phyloP scores from a whole-genome alignment of 2,888 invertebrate species.

The Bugula neritina region DNA sequence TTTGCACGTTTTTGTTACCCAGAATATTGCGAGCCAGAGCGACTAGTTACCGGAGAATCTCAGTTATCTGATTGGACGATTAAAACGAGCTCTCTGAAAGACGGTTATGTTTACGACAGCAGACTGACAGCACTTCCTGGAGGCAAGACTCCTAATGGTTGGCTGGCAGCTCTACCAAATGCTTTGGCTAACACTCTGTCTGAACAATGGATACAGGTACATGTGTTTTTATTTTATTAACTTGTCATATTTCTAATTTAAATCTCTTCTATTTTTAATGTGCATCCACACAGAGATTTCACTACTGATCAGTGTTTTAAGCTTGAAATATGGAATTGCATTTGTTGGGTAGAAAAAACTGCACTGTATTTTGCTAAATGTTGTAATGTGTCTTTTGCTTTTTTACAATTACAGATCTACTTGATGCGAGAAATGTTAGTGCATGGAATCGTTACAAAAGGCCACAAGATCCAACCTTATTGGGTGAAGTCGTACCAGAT shows the following conservation, averaged over 20 bases:
- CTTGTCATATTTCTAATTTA: too few relatives aligned
- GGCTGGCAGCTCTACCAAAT: neutral
- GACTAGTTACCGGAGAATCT: conserved; percentile 7
- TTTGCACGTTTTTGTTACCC: too few relatives aligned
- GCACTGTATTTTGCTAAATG: too few relatives aligned
- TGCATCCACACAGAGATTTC: too few relatives aligned
- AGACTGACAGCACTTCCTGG: neutral
- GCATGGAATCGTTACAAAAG: conserved; percentile 17
- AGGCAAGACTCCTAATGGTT: conserved; percentile 14
- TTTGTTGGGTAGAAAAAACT: too few relatives aligned
- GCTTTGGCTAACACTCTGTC: neutral
- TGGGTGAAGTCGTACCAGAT: conserved; percentile 25
- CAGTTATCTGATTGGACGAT: neutral
- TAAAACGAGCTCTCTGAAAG: neutral
- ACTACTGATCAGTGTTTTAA: too few relatives aligned
- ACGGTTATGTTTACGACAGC: neutral
- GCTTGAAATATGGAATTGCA: too few relatives aligned
- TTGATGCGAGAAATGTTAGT: conserved; percentile 19
- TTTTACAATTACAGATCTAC: too few relatives aligned
- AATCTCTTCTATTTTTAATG: too few relatives aligned
- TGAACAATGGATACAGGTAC: conserved; percentile 18
- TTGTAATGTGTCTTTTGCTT: too few relatives aligned
- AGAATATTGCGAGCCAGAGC: conserved; percentile 21
- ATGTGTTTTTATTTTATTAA: too few relatives aligned
- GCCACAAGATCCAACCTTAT: neutral